Evolutionary conservation across 2,797 vertebrate genomes (phyloP).

Genomic region (Bryconaethiops microstoma): DNA sequence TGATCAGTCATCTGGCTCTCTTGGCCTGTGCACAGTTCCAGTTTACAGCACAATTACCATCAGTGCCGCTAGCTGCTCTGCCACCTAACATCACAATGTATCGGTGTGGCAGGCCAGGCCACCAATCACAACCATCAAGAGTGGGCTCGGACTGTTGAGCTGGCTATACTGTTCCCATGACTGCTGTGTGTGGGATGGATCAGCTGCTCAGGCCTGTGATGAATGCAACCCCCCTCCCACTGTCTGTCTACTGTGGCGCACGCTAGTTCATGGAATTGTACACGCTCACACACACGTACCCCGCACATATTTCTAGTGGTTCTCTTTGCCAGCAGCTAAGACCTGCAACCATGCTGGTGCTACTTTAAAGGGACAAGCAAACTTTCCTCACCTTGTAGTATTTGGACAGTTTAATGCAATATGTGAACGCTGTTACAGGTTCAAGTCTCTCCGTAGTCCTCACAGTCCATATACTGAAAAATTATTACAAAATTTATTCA

Average conservation of each 20-base stretch:
- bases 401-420: not conserved
- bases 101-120: conserved; percentile 35
- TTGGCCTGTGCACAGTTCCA: conserved; percentile 13
- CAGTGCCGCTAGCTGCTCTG: conserved; percentile 34
- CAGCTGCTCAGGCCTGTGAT: conserved; percentile 48
- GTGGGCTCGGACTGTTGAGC: conserved; percentile 29
- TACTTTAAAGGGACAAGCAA: not conserved
- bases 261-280: not conserved
- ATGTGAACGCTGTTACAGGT: no score
- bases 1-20: conserved; percentile 33
- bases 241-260: conserved; percentile 36
- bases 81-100: conserved; percentile 51
- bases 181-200: conserved; percentile 50
- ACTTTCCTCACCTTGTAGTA: not conserved
- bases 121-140: conserved; percentile 49
- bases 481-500: no score
- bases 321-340: not conserved
- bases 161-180: conserved; percentile 33
- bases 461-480: no score
- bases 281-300: conserved; percentile 15
- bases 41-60: conserved; percentile 35
- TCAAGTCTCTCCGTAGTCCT: no score
- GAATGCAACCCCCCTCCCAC: conserved; percentile 40
- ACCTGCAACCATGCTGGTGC: not conserved
- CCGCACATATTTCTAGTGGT: not conserved